phyloP scores from a whole-genome alignment of 1,140 invertebrate species.

The Agrilus planipennis region DNA sequence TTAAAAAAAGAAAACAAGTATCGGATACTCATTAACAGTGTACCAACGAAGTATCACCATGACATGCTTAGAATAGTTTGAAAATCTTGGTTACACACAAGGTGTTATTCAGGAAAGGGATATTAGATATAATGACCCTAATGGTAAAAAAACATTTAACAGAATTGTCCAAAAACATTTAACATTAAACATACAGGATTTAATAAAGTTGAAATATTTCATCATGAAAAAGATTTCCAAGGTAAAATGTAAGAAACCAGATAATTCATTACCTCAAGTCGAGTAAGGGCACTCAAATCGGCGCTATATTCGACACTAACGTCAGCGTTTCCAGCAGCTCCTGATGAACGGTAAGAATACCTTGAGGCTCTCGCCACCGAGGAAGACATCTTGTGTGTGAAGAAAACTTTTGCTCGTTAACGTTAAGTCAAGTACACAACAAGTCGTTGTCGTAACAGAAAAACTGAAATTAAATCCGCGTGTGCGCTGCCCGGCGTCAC shows the following conservation, averaged over 20 bases:
- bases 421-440: neutral
- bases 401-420: conserved; percentile 10
- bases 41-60: too few relatives aligned
- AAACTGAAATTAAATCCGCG: conserved; percentile 28
- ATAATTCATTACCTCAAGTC: conserved; percentile 67
- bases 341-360: conserved; percentile 76
- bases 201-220: neutral
- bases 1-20: too few relatives aligned
- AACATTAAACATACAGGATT: neutral
- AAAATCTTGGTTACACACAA: too few relatives aligned
- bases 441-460: too few relatives aligned
- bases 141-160: too few relatives aligned
- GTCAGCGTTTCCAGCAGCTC: conserved; percentile 66
- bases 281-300: conserved; percentile 81
- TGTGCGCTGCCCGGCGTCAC: conserved; percentile 29
- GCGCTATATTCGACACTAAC: conserved; percentile 88
- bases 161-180: conserved; percentile 6
- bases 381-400: conserved; percentile 43
- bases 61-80: too few relatives aligned
- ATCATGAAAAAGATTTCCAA: too few relatives aligned
- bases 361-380: conserved; percentile 74
- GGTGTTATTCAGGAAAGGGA: too few relatives aligned
- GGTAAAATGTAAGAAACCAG: too few relatives aligned
- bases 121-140: too few relatives aligned
- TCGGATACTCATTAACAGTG: too few relatives aligned